These are phyloP conservation scores for Gobio gobio DNA, from an alignment of 2,113 vertebrate genomes.

Conservation along the genomic window DNA sequence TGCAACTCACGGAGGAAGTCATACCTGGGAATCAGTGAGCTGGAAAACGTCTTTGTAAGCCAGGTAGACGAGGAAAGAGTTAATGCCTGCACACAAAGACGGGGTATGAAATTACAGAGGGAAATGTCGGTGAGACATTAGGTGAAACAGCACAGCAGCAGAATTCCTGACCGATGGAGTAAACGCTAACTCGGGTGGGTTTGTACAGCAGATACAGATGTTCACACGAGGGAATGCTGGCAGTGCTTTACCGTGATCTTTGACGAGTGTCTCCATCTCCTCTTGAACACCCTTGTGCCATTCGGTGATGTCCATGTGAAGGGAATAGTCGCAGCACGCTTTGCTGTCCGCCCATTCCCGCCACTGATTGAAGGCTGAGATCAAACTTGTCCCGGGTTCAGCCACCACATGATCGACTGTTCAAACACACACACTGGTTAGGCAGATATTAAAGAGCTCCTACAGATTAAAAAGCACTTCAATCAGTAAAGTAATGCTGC, in stretches of 20 bases:
- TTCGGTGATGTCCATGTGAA: slow-evolving; percentile 95
- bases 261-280: slow-evolving; percentile 96
- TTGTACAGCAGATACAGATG: not conserved
- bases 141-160: slow-evolving; percentile 1
- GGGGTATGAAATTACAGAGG: not conserved
- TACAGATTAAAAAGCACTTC: not conserved
- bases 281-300: slow-evolving; percentile 97
- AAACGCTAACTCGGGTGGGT: not conserved
- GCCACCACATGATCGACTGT: slow-evolving; percentile 94
- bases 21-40: slow-evolving; percentile 94
- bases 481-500: slow-evolving; percentile 1
- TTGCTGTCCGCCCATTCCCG: slow-evolving; percentile 95
- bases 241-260: slow-evolving; percentile 88
- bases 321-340: slow-evolving; percentile 96
- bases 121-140: not conserved
- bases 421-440: slow-evolving; percentile 21
- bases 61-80: slow-evolving; percentile 97
- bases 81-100: slow-evolving; percentile 82
- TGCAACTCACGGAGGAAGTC: slow-evolving; percentile 34
- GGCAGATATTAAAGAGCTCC: not conserved
- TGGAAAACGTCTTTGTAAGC: slow-evolving; percentile 97
- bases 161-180: slow-evolving; percentile 24
- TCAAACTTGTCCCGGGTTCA: slow-evolving; percentile 87
- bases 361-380: slow-evolving; percentile 95
- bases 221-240: not conserved